Percentiles rank a stretch among this genome's conserved stretches.
phyloP scores from a whole-genome alignment of 2,888 invertebrate species.

The Drosophila merina region DNA sequence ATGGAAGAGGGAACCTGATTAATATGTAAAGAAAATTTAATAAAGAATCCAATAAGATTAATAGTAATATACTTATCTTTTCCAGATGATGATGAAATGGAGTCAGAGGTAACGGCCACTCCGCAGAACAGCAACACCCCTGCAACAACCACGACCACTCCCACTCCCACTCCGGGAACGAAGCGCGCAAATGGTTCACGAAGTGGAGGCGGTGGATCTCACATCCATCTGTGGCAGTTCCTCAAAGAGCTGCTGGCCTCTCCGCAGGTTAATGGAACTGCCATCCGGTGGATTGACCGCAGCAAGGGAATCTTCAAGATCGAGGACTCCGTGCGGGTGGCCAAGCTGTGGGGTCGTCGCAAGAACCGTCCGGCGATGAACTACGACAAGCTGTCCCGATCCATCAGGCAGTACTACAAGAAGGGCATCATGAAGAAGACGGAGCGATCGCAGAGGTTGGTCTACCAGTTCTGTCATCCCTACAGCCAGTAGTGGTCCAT shows the following conservation, averaged over 20 bases:
- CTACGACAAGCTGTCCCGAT: slow-evolving; percentile 98
- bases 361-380: slow-evolving; percentile 99
- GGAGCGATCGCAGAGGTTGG: slow-evolving; percentile 97
- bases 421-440: slow-evolving; percentile 99
- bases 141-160: slow-evolving; percentile 21
- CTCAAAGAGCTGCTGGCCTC: slow-evolving; percentile 96
- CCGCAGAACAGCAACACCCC: slow-evolving; percentile 13
- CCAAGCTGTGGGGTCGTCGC: slow-evolving; percentile 98
- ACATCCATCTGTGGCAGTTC: slow-evolving; percentile 99
- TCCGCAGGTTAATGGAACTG: slow-evolving; percentile 94
- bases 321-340: slow-evolving; percentile 98
- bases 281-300: slow-evolving; percentile 98
- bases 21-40: background rate
- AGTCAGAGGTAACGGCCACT: slow-evolving; percentile 34
- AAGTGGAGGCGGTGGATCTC: slow-evolving; percentile 89
- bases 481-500: slow-evolving; percentile 89
- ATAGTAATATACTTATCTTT: background rate
- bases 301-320: slow-evolving; percentile 98
- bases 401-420: slow-evolving; percentile 99
- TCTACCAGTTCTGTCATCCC: slow-evolving; percentile 99
- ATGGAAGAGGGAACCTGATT: background rate
- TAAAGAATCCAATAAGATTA: background rate
- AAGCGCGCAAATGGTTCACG: slow-evolving; percentile 71
- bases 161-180: slow-evolving; percentile 59
- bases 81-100: slow-evolving; percentile 84